phyloP scores from a whole-genome alignment of 2,797 vertebrate genomes.

The Echeneis naucrates region DNA sequence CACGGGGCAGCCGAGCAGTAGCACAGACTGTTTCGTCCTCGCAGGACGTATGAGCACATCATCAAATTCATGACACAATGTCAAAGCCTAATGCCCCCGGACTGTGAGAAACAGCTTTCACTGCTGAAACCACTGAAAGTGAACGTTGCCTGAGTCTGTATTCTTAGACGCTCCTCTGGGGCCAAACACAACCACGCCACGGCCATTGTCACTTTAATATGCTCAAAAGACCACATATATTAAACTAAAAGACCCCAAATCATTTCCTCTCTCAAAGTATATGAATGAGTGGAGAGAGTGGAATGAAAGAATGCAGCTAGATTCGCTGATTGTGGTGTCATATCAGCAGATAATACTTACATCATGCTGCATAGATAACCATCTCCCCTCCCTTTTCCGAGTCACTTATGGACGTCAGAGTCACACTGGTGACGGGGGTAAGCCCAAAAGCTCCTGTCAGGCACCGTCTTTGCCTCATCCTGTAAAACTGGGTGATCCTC shows the following conservation, averaged over 20 bases:
- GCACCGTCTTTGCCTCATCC: conserved; percentile 42
- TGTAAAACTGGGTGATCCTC: conserved; percentile 46
- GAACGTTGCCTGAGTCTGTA: conserved; percentile 51
- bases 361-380: conserved; percentile 17
- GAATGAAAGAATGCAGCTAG: neutral
- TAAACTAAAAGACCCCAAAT: conserved; percentile 1
- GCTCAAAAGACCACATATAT: neutral
- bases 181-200: conserved; percentile 14
- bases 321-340: neutral
- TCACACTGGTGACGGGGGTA: conserved; percentile 19
- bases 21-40: conserved; percentile 68
- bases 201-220: conserved; percentile 19
- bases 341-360: neutral
- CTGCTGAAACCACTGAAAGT: conserved; percentile 53
- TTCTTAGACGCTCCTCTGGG: conserved; percentile 35
- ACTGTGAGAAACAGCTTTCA: conserved; percentile 59
- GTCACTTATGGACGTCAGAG: conserved; percentile 27
- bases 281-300: neutral
- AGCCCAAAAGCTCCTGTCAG: conserved; percentile 43
- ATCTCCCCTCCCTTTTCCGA: neutral
- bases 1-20: conserved; percentile 56
- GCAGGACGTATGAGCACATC: conserved; percentile 78
- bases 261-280: conserved; percentile 25
- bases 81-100: conserved; percentile 74
- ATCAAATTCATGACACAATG: conserved; percentile 83